phyloP scores from a whole-genome alignment of 2,888 invertebrate genomes.

The Prosopocoilus inquinatus region DNA sequence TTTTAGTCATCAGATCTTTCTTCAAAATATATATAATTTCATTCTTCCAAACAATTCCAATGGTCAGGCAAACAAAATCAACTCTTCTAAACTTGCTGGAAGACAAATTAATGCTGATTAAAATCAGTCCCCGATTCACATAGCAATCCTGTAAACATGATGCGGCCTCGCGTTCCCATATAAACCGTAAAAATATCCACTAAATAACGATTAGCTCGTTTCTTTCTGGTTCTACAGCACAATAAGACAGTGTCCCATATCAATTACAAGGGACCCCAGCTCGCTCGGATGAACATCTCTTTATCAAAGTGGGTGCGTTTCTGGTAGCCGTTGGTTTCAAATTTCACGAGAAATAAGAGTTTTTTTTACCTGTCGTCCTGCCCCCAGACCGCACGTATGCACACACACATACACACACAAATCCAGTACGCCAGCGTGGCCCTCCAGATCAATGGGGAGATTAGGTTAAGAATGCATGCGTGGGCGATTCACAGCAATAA shows the following conservation, averaged over 20 bases:
- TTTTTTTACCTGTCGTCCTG: slow-evolving; percentile 21
- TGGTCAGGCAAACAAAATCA: no score
- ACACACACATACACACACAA: slow-evolving; percentile 17
- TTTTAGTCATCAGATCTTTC: no score
- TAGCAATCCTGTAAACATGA: no score
- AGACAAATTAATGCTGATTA: no score
- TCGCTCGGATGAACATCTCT: slow-evolving; percentile 20
- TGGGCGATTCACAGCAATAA: slow-evolving; percentile 15
- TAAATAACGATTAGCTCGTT: no score
- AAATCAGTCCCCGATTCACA: no score
- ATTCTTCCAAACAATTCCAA: no score
- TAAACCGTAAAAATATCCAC: no score
- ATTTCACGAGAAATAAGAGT: slow-evolving; percentile 25
- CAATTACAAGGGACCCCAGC: slow-evolving; percentile 24
- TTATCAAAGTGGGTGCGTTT: slow-evolving; percentile 26
- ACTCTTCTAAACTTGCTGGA: no score
- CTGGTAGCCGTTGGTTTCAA: slow-evolving; percentile 29
- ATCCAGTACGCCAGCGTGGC: background rate
- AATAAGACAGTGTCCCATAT: slow-evolving; percentile 11
- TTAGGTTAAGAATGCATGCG: slow-evolving; percentile 10
- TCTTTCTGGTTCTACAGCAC: no score
- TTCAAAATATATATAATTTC: no score
- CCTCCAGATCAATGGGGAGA: slow-evolving; percentile 16
- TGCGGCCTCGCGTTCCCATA: no score
- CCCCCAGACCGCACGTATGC: slow-evolving; percentile 2